Conservation (phyloP, 1,140 invertebrate species). For the Megalopta genalis region DNA sequence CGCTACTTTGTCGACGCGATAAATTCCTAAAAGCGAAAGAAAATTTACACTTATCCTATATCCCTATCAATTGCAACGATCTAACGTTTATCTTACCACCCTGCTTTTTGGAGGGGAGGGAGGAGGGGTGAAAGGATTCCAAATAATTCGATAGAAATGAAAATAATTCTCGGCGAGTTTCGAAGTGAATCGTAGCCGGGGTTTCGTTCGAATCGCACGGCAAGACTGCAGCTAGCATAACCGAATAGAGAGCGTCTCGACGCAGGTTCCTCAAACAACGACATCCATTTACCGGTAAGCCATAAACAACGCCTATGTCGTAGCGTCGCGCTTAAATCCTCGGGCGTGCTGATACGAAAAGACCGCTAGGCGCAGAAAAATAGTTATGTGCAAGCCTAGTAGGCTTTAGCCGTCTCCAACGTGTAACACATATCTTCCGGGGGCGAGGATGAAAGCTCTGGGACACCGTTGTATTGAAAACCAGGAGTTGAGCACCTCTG, state of each 20-base stretch:
- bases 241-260: background rate
- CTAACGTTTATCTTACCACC: too few relatives aligned
- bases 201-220: background rate
- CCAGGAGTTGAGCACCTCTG: slow-evolving; percentile 70
- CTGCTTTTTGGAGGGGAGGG: too few relatives aligned
- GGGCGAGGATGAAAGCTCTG: slow-evolving; percentile 54
- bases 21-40: too few relatives aligned
- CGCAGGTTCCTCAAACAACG: background rate
- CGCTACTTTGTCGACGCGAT: too few relatives aligned
- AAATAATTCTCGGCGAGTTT: too few relatives aligned
- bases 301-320: slow-evolving; percentile 42
- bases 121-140: too few relatives aligned
- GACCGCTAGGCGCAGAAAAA: slow-evolving; percentile 43
- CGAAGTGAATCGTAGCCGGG: too few relatives aligned
- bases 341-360: slow-evolving; percentile 33
- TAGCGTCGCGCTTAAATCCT: slow-evolving; percentile 48
- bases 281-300: slow-evolving; percentile 2
- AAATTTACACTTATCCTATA: too few relatives aligned
- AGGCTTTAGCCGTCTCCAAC: slow-evolving; percentile 59
- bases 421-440: slow-evolving; percentile 49
- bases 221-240: too few relatives aligned
- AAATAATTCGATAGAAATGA: too few relatives aligned
- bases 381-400: slow-evolving; percentile 58
- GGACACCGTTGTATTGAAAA: slow-evolving; percentile 52
- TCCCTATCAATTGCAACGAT: too few relatives aligned